Base-by-base conservation (phyloP, 2,888 invertebrate species). In the Odontocolon sp. region DNA sequence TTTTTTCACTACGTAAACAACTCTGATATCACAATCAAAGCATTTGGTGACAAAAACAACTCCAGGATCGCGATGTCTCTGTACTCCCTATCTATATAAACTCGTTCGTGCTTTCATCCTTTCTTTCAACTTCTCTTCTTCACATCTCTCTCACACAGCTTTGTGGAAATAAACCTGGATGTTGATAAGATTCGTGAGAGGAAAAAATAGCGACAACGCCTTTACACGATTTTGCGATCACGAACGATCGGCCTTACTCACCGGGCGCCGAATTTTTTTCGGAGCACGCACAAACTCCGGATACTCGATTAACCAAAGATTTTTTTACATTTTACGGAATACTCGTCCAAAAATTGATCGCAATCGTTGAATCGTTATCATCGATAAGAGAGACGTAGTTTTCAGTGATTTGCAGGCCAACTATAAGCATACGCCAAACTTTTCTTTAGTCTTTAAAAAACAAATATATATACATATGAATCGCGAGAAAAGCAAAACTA, bases 221-320 rank as follows among this genome's bases (percentile, higher is more conserved):
- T 61, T 54, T 52, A 21, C 31, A 0, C 26, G 18, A 18, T 33
- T 18, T 38, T 5, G 11, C 3, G 28, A 4, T 3, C 21, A 21
- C 40, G 21, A 23, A 21, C 33, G 36, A 36, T 21, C 45, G 63
- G 33, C 50, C 33, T 50, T 33, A 33, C 63, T 36, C 63, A 63
- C 63, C 63, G 63, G 63, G 36, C 47, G 47, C 50, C 50, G 63
- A 26, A 11, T n/a, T 3, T 8, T 57, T 11, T 68, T 6, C 33
- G 40, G 38, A 52, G 36, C 67, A 57, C 14, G 14, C 67, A 61
- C 45, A 64, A 38, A 64, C 33, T 57, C 31, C 66, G 59, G 54
- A 45, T 57, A 64, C n/a, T 69, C 75, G 61, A 66, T 76, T 76
- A 70, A 76, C 66, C 69, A 70, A 66, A 66, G 64, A n/a, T n/a